A percentile compares a stretch with the other conserved stretches of the same genome.
phyloP scores from a whole-genome alignment of 2,113 vertebrate species.

The Hipposideros armiger region DNA sequence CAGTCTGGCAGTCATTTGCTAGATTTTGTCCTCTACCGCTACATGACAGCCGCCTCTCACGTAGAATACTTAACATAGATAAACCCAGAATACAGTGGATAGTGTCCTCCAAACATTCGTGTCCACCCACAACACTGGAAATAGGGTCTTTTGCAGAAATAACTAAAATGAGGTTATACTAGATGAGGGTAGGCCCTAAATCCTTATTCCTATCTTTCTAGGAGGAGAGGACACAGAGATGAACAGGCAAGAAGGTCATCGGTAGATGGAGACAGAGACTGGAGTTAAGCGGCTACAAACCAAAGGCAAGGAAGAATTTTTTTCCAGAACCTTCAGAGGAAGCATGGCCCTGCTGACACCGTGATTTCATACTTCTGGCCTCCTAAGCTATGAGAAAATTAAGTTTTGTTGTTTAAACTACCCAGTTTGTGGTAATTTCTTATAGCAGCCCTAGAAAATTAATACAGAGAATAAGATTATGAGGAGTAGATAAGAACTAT shows the following conservation, averaged over 20 bases:
- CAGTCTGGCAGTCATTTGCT: background rate
- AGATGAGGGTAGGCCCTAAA: background rate
- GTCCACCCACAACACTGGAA: background rate
- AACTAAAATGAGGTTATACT: background rate
- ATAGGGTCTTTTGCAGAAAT: background rate
- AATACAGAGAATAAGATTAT: background rate
- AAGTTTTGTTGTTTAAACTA: background rate
- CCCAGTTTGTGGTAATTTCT: background rate
- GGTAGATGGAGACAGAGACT: background rate
- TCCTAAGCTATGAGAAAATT: background rate
- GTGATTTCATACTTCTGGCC: background rate
- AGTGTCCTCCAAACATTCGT: background rate
- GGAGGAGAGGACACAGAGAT: background rate
- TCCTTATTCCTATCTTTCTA: background rate
- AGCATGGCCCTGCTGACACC: background rate
- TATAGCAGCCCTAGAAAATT: background rate
- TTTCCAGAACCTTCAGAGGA: background rate
- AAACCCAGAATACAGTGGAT: background rate
- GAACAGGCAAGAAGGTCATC: background rate
- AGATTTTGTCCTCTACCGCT: background rate
- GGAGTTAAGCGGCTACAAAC: no score
- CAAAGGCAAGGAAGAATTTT: background rate
- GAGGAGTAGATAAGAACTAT: background rate
- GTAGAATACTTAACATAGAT: background rate
- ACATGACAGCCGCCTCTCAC: background rate